phyloP scores from a whole-genome alignment of 2,888 invertebrate species.

The Nudaria mundana region DNA sequence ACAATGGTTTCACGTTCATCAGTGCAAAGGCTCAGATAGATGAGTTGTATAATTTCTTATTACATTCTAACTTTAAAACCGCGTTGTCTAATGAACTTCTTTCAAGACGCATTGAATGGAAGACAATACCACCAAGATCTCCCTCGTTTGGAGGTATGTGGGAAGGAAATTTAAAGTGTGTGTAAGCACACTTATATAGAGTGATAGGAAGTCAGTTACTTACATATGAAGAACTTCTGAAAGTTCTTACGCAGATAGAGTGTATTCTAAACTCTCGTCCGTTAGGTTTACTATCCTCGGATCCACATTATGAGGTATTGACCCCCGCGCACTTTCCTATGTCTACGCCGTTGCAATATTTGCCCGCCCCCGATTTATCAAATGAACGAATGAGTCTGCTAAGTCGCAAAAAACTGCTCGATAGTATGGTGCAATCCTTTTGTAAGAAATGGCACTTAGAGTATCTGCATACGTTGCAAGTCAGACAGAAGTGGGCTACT shows the following conservation, averaged over 20 bases:
- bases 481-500: no score
- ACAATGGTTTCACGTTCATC: neutral
- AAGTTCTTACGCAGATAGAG: neutral
- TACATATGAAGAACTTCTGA: neutral
- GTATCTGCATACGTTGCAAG: no score
- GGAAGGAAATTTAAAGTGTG: neutral
- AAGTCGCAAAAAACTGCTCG: no score
- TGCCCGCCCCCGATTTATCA: neutral
- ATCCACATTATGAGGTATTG: neutral
- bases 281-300: neutral
- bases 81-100: neutral
- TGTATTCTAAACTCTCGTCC: neutral
- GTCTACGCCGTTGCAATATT: neutral
- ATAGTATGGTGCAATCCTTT: no score
- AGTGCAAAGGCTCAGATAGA: neutral
- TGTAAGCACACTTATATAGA: neutral
- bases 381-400: no score
- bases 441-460: no score
- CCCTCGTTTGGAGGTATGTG: neutral
- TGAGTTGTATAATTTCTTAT: neutral
- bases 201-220: neutral
- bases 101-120: neutral
- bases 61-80: neutral
- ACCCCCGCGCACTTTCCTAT: neutral
- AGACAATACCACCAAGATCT: neutral